Evolutionary conservation across 2,888 invertebrate genomes (phyloP), one percentile per base, ranked within the genome.

Genomic region (Orgyia antiqua): DNA sequence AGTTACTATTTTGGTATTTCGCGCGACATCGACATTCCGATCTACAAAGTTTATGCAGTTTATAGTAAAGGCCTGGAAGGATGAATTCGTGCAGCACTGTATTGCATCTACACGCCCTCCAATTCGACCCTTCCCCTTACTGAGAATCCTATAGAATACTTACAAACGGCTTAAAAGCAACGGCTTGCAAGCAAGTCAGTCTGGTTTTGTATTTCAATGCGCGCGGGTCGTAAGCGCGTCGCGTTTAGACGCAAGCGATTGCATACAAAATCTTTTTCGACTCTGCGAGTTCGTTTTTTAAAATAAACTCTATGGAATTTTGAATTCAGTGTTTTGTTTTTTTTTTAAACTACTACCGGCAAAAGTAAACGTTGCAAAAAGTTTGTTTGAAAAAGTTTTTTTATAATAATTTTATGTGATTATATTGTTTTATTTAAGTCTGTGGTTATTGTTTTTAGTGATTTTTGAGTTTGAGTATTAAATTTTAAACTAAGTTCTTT

Each of bases 101-200:
- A 68, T 69, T 78, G 82, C 83, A 79, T 78, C 73, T 73, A 77
- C 66, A 78, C 82, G 82, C 84, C 84, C 83, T 83, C 71, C 71
- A 60, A 50, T 66, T 59, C 75, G 82, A 80, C 83, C 84, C 84
- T 83, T 84, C 83, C 84, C 84, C 83, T 77, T 78, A 73, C 76
- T 61, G 70, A 76, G 73, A 78, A 79, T 80, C 76, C 79, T 78
- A 82, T 78, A 75, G 80, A 80, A 78, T 78, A 83, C 80, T 79
- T 77, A 78, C 78, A 72, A 76, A 70, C 72, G 77, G 76, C 74
- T 74, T 73, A 62, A n/a, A 4, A 15, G 15, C 15, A 15, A 55
- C n/a, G n/a, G n/a, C n/a, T n/a, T n/a, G n/a, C n/a, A n/a, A 64
- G 59, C 77, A 68, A 76, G 82, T 75, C 84, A 84, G 84, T 86